Percentiles rank a stretch among this genome's conserved stretches.
phyloP scores from a whole-genome alignment of 2,888 invertebrate genomes.

The Crematogaster levior region DNA sequence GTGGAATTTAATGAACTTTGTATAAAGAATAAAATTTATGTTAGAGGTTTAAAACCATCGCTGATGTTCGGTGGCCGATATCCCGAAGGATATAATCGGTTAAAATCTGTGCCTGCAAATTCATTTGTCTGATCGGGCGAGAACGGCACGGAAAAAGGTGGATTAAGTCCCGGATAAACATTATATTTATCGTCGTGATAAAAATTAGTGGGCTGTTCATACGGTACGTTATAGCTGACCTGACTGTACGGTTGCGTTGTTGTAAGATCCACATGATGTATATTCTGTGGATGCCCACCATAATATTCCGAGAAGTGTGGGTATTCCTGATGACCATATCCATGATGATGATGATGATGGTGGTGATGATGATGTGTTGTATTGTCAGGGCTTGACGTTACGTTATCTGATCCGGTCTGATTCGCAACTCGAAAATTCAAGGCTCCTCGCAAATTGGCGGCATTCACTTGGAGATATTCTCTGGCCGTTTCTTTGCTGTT shows the following conservation, averaged over 20 bases:
- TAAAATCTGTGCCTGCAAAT: constrained; percentile 53
- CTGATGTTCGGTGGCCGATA: constrained; percentile 43
- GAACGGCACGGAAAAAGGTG: constrained; percentile 49
- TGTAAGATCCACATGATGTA: constrained; percentile 76
- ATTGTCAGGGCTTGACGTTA: not conserved
- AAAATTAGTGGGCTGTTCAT: constrained; percentile 64
- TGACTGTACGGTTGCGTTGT: constrained; percentile 57
- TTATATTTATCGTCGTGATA: constrained; percentile 61
- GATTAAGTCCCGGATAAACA: constrained; percentile 49
- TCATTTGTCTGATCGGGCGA: constrained; percentile 58
- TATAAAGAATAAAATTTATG: constrained; percentile 8
- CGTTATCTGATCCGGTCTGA: constrained; percentile 41
- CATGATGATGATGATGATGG: not conserved
- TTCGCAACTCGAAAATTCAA: not conserved
- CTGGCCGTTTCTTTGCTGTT: not conserved
- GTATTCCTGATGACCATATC: constrained; percentile 55
- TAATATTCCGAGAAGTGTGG: constrained; percentile 75
- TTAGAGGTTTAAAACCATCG: constrained; percentile 63
- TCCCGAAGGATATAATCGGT: constrained; percentile 51
- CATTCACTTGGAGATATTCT: constrained; percentile 26
- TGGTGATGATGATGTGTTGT: not conserved
- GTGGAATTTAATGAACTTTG: not conserved
- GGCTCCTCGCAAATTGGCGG: not conserved
- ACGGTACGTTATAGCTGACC: constrained; percentile 60
- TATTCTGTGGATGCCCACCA: constrained; percentile 78